phyloP scores from a whole-genome alignment of 2,888 invertebrate genomes.

The Helicoverpa assulta region DNA sequence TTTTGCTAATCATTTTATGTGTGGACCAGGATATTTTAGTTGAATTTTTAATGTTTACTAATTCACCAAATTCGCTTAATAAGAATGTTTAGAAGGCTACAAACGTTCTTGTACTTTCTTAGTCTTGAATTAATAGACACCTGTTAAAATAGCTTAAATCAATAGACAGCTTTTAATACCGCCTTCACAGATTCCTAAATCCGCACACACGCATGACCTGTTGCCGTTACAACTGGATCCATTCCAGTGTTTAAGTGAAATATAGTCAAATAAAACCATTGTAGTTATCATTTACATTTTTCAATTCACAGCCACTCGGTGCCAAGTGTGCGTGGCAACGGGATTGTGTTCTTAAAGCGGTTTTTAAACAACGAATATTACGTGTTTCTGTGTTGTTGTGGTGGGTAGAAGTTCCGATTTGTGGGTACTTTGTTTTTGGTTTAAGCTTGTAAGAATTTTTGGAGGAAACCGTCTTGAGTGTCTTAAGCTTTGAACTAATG shows the following conservation, averaged over 20 bases:
- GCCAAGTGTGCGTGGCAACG: conserved; percentile 79
- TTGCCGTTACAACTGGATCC: conserved; percentile 81
- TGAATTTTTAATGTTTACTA: too few species aligned
- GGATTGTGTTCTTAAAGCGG: conserved; percentile 54
- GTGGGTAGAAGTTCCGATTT: conserved; percentile 3
- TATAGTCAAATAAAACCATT: conserved; percentile 85
- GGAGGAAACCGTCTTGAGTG: too few species aligned
- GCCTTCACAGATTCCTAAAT: conserved; percentile 59
- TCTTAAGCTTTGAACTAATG: too few species aligned
- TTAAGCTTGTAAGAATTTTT: not conserved
- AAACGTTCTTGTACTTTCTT: too few species aligned
- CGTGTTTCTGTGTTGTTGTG: conserved; percentile 21
- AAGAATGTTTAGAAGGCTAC: too few species aligned
- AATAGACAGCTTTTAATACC: conserved; percentile 35
- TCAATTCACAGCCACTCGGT: conserved; percentile 82
- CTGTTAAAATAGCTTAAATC: too few species aligned
- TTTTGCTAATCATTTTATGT: not conserved
- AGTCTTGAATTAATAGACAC: too few species aligned
- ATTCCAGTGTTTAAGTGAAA: conserved; percentile 84
- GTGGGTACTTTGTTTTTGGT: not conserved
- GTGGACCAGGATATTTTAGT: not conserved
- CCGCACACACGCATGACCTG: conserved; percentile 79
- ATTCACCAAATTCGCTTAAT: too few species aligned
- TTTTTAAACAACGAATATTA: conserved; percentile 49
- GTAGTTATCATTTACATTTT: conserved; percentile 89